Evolutionary conservation across 2,888 invertebrate genomes (phyloP), one percentile per base, ranked within the genome.

Genomic region (Dryomyza anilis): DNA sequence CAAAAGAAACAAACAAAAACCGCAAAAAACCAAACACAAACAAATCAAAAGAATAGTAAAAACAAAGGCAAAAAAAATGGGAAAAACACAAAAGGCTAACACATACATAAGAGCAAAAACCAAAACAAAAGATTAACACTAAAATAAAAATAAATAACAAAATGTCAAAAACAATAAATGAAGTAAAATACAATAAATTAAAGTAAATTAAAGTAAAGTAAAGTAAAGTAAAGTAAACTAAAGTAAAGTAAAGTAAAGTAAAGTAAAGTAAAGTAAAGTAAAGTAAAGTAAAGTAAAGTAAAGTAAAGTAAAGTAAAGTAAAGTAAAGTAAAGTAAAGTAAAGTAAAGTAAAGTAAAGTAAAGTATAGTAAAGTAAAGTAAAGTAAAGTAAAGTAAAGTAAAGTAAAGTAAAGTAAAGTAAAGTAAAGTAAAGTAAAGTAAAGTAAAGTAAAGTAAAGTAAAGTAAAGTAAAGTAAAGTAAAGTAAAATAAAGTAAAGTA

Each of bases 181-280:
- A n/a, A n/a, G n/a, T 62, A 53, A 33, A 62, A 27, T 62, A 53
- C 25, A 62, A 43, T 62, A 62, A 43, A 62, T 29, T 62, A 62
- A 33, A 62, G 53, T 55, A 53, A 33, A 62, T 27, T 62, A 62
- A 30, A 62, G 53, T 59, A 59, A 39, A 59, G 46, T 60, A 48
- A 48, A 60, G 50, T 61, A 61, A 43, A 62, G 53, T 62, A 62
- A 30, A 53, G 36, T 53, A 62, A 30, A 53, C 25, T 53, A 62
- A 33, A 53, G 39, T 45, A 62, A 33, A 53, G 39, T 53, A 62
- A 30, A 53, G 25, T 53, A 62, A 30, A 53, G 36, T 53, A 62
- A 33, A 53, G 39, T 53, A 62, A 33, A 53, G 43, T 53, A 62
- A 30, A 53, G 36, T 53, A 62, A 30, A 53, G 36, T 53, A 62